Conservation (phyloP, 2,888 invertebrate genomes). For the Heliconius ethilla region DNA sequence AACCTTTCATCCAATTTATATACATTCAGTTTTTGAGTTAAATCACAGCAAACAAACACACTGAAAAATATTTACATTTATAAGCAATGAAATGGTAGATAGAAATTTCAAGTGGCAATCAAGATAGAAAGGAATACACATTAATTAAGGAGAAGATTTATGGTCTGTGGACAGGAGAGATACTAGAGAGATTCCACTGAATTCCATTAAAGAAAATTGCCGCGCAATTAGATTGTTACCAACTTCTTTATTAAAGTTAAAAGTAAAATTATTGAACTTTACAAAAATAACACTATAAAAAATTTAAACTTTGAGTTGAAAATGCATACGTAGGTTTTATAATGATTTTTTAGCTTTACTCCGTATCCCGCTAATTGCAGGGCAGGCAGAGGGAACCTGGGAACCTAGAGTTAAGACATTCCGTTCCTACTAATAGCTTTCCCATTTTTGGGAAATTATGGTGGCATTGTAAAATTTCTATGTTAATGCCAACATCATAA, state of each 20-base stretch:
- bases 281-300: neutral
- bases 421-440: too few relatives aligned
- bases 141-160: constrained; percentile 15
- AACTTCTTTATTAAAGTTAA: constrained; percentile 1
- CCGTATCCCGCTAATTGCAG: too few relatives aligned
- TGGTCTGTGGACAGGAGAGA: constrained; percentile 15
- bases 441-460: too few relatives aligned
- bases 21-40: too few relatives aligned
- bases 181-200: neutral
- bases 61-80: too few relatives aligned
- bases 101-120: constrained; percentile 13
- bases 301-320: neutral
- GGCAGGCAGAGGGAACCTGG: too few relatives aligned
- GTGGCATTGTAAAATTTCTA: neutral
- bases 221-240: neutral
- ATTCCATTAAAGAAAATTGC: constrained; percentile 12
- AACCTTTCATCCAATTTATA: too few relatives aligned
- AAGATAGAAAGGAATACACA: constrained; percentile 17
- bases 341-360: too few relatives aligned
- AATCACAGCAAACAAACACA: too few relatives aligned
- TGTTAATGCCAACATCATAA: neutral
- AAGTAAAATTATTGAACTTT: neutral
- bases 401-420: too few relatives aligned
- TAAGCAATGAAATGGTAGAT: constrained; percentile 1
- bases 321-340: neutral